A percentile compares a stretch with the other conserved stretches of the same genome.
Evolutionary conservation across 2,113 vertebrate genomes (phyloP).

Genomic region (Hippolais icterina): DNA sequence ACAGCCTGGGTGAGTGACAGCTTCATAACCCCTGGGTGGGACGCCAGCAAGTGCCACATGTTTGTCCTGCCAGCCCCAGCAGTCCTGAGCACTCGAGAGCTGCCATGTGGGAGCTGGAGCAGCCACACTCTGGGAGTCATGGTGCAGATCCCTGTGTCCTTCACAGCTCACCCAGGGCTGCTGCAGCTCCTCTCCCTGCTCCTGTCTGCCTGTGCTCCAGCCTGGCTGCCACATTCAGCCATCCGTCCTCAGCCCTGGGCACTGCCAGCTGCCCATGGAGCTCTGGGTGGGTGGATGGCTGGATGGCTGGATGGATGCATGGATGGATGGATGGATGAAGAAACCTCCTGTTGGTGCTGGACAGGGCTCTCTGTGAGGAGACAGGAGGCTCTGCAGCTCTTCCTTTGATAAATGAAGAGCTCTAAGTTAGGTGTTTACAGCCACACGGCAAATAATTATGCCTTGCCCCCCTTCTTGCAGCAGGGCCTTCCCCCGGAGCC

Average conservation of each 20-base stretch:
- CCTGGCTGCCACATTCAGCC: background rate
- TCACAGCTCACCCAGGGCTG: background rate
- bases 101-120: background rate
- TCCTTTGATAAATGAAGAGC: background rate
- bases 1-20: background rate
- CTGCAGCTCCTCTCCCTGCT: background rate
- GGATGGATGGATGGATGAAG: background rate
- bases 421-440: background rate
- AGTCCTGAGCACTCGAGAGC: background rate
- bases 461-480: background rate
- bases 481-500: background rate
- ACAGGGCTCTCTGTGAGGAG: background rate
- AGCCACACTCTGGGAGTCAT: background rate
- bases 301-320: background rate
- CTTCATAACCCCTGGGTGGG: background rate
- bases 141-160: background rate
- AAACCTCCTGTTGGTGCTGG: background rate
- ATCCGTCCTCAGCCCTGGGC: background rate
- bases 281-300: background rate
- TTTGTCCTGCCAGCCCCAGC: background rate
- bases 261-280: background rate
- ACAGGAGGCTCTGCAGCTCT: background rate
- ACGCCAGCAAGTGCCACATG: background rate
- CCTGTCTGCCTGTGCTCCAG: background rate
- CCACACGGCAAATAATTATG: background rate